Conservation (phyloP, 2,797 vertebrate species). For the Artibeus jamaicensis region DNA sequence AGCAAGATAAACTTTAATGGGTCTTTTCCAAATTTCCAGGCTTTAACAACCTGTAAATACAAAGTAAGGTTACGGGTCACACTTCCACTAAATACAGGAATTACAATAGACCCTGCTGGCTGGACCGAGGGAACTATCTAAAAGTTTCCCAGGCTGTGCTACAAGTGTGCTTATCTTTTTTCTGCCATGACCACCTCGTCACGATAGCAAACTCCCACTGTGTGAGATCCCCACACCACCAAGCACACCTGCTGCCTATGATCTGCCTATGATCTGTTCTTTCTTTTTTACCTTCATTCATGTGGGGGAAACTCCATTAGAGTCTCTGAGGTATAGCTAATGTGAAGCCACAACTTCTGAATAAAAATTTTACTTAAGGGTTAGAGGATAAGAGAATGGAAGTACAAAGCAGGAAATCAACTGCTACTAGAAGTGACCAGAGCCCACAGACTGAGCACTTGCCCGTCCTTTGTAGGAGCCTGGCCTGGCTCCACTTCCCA, state of each 20-base stretch:
- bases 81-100: neutral
- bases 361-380: constrained; percentile 24
- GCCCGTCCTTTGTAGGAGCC: neutral
- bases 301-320: neutral
- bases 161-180: neutral
- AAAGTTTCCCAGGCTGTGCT: neutral
- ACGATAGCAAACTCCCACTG: neutral
- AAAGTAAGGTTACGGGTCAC: neutral
- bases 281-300: neutral
- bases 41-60: neutral
- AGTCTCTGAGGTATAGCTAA: neutral
- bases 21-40: neutral
- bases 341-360: neutral
- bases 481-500: neutral
- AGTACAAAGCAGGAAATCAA: neutral
- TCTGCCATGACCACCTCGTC: neutral
- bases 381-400: neutral
- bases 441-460: neutral
- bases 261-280: neutral
- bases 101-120: neutral
- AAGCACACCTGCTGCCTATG: neutral
- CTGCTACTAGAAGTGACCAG: neutral
- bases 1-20: neutral
- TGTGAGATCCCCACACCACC: neutral
- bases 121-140: neutral